A percentile compares a stretch with the other conserved stretches of the same genome.
Conservation (phyloP, 1,140 invertebrate species). For the Trachymyrmex septentrionalis region DNA sequence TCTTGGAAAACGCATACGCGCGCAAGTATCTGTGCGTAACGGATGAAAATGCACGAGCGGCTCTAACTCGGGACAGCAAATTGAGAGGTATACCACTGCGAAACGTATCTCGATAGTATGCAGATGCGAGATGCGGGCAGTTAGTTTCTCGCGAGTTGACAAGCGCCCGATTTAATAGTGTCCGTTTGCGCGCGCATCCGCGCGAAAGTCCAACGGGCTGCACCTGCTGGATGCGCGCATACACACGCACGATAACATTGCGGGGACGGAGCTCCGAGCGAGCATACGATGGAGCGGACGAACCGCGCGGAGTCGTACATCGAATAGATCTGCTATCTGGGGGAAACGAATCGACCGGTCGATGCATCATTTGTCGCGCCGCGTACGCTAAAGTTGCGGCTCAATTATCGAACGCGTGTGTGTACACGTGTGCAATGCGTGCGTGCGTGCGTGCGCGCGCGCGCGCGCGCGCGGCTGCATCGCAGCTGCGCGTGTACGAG, state of each 20-base stretch:
- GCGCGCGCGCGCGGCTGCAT: not conserved
- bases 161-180: conserved; percentile 78
- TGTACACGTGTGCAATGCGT: not conserved
- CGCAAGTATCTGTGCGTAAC: not conserved
- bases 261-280: conserved; percentile 1
- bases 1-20: not conserved
- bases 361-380: conserved; percentile 81
- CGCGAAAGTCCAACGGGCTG: conserved; percentile 55
- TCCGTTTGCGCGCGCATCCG: conserved; percentile 55
- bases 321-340: conserved; percentile 80
- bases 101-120: conserved; percentile 79
- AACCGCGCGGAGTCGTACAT: conserved; percentile 67
- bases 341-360: conserved; percentile 78
- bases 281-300: conserved; percentile 37
- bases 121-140: conserved; percentile 78
- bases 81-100: conserved; percentile 59
- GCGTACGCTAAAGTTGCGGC: conserved; percentile 71
- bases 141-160: conserved; percentile 79
- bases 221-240: conserved; percentile 35
- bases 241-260: conserved; percentile 2
- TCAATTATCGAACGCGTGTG: conserved; percentile 78
- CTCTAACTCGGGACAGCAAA: conserved; percentile 44
- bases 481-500: conserved; percentile 41
- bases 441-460: not conserved
- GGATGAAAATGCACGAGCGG: not conserved